Base-by-base conservation (phyloP, 1,140 invertebrate species). In the Nephila pilipes region DNA sequence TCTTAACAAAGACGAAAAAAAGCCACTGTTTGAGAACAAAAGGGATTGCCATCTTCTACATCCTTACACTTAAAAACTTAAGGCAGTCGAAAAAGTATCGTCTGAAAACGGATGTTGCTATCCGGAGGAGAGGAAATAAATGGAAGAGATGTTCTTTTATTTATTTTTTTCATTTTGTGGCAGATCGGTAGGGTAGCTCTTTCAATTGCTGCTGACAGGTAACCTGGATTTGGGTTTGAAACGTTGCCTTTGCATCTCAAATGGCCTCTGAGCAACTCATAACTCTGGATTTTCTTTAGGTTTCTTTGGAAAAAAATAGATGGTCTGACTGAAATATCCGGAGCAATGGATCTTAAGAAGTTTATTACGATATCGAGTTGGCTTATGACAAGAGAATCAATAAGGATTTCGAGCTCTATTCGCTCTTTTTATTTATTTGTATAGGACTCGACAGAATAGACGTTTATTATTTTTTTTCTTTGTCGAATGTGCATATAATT, bases 201-300 rank as follows among this genome's bases (percentile, higher is more conserved):
- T 75, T 75, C 69, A 75, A 75, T 75, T 75, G 69, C 69, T 32
- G 29, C 29, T 75, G 69, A 75, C 69, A 75, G 69, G 14, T 75
- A 75, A 75, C 69, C 69, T 75, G 69, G 69, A 75, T 75, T 75
- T 75, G 69, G 69, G 63, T 36, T 75, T 75, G 69, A 29, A 75
- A 29, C 14, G 69, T 75, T 75, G 69, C 25, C 18, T 75, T 75
- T 75, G 69, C 69, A 75, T 75, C 69, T 25, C 32, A 75, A 75
- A 75, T 75, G 69, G 69, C 69, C 69, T 75, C 14, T 29, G 69
- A 32, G 69, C 69, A 36, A 75, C 69, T 32, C 69, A 75, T 75
- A 75, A 75, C 69, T 75, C 69, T 75, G 69, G 69, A 75, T 75
- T 75, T 75, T 75, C 69, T 75, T 75, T 36, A 75, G 32, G 29